Evolutionary conservation across 2,113 vertebrate species (phyloP).

Genomic region (Trogon surrucura): DNA sequence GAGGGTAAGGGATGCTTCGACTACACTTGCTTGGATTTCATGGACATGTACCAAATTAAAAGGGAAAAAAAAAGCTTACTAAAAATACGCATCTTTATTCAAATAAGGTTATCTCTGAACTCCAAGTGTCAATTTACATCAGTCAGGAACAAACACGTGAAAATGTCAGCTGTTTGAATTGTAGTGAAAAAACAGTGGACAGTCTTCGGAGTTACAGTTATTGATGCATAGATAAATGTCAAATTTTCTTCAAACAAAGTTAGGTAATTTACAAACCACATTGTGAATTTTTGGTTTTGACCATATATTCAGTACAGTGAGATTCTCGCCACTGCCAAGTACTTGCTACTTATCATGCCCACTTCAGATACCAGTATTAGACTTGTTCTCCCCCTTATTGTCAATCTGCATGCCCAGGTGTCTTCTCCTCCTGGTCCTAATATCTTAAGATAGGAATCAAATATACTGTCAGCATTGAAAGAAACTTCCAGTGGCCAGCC

Average conservation of each 20-base stretch:
- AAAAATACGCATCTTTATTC: constrained; percentile 83
- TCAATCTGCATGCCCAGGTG: background rate
- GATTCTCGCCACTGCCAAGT: background rate
- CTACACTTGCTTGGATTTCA: background rate
- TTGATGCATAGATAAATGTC: background rate
- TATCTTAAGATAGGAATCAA: background rate
- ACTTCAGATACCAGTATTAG: background rate
- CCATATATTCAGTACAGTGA: background rate
- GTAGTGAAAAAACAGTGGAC: background rate
- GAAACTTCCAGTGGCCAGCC: background rate
- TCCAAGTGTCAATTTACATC: constrained; percentile 73
- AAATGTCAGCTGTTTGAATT: constrained; percentile 49
- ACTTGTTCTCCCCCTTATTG: background rate
- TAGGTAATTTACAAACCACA: constrained; percentile 14
- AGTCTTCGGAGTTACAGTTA: constrained; percentile 43
- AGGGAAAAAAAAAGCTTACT: constrained; percentile 52
- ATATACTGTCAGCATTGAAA: background rate
- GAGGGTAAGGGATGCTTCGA: background rate
- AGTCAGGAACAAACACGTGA: constrained; percentile 45
- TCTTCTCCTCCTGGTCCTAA: background rate
- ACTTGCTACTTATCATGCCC: background rate
- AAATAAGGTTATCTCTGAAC: constrained; percentile 67
- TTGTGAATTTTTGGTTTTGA: constrained; percentile 6
- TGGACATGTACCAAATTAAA: background rate
- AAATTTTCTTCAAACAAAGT: constrained; percentile 40